Conservation (phyloP, 1,140 invertebrate species). For the Meloidogyne hapla region DNA sequence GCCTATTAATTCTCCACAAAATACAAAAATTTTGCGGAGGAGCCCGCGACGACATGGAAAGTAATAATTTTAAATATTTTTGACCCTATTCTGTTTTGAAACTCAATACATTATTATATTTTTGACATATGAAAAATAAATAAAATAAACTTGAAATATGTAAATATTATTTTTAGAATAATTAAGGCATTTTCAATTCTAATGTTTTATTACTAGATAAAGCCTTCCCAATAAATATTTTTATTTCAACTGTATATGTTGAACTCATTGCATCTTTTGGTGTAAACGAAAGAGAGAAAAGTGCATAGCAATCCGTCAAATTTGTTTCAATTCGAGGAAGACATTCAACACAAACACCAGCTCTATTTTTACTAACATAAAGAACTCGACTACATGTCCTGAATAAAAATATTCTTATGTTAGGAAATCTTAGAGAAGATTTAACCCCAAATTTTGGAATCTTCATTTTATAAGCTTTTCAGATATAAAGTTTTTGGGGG, state of each 20-base stretch:
- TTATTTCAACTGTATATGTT: background rate
- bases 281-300: slow-evolving; percentile 16
- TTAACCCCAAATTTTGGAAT: too few species aligned
- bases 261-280: background rate
- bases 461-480: too few species aligned
- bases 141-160: too few species aligned
- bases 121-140: background rate
- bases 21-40: too few species aligned
- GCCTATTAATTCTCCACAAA: background rate
- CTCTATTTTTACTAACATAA: slow-evolving; percentile 1
- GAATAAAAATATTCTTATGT: background rate
- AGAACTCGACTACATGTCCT: background rate
- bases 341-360: slow-evolving; percentile 17
- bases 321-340: background rate
- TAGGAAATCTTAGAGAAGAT: background rate
- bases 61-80: too few species aligned
- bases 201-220: background rate
- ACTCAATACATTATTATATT: too few species aligned
- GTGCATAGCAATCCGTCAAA: slow-evolving; percentile 8
- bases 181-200: too few species aligned
- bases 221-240: slow-evolving; percentile 6
- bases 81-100: too few species aligned
- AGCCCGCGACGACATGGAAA: too few species aligned
- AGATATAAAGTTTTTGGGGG: too few species aligned
- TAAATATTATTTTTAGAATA: too few species aligned